Conservation (phyloP, 92 coral and sea anemone genomes). For the Phenganax stokvisi region DNA sequence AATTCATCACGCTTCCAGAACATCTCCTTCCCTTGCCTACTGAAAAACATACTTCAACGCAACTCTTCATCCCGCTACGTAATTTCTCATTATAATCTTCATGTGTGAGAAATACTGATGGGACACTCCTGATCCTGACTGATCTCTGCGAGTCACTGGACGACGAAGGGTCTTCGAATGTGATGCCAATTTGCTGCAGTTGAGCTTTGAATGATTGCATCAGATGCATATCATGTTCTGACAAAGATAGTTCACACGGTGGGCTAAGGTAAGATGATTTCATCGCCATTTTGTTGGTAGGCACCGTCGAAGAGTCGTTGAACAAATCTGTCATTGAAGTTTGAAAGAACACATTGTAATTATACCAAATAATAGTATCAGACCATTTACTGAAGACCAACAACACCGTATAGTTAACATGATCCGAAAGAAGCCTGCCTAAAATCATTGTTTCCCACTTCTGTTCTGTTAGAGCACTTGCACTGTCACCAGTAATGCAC, state of each 20-base stretch:
- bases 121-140: conserved; percentile 54
- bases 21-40: neutral
- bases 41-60: conserved; percentile 59
- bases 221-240: conserved; percentile 61
- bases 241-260: conserved; percentile 58
- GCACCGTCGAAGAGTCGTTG: conserved; percentile 22
- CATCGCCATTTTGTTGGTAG: conserved; percentile 36
- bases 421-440: too few relatives aligned
- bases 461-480: neutral
- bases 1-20: neutral
- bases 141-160: conserved; percentile 33
- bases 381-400: too few relatives aligned
- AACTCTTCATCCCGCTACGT: conserved; percentile 62
- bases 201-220: conserved; percentile 62
- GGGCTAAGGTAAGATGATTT: conserved; percentile 68
- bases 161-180: conserved; percentile 48
- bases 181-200: conserved; percentile 68
- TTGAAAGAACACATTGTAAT: too few relatives aligned
- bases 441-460: neutral
- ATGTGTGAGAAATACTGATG: conserved; percentile 80
- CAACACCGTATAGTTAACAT: too few relatives aligned
- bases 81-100: conserved; percentile 72
- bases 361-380: too few relatives aligned
- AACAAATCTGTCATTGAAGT: conserved; percentile 51
- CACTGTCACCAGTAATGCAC: neutral